Conservation (phyloP, 2,888 invertebrate genomes). For the Drosophila mayaguana region DNA sequence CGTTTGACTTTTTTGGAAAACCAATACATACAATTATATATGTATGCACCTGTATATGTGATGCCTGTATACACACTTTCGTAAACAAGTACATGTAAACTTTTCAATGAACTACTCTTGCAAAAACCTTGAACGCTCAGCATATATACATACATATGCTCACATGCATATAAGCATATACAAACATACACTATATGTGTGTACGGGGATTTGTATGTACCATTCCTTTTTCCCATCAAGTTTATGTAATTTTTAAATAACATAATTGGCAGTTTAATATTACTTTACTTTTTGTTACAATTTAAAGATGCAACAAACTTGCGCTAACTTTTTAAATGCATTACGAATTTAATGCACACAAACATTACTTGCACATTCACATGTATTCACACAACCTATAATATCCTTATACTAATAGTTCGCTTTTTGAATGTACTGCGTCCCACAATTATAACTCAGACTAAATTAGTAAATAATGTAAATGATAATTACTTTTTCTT, state of each 20-base stretch:
- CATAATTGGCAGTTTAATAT: not conserved
- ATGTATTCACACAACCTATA: not conserved
- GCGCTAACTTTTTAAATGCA: not conserved
- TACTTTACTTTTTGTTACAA: not conserved
- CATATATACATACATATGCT: slow-evolving; percentile 2
- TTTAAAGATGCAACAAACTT: not conserved
- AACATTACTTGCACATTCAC: not conserved
- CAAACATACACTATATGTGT: not conserved
- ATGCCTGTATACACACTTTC: not conserved
- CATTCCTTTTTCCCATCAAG: slow-evolving; percentile 6
- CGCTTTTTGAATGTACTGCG: not conserved
- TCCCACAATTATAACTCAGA: no score
- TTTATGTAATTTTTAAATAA: slow-evolving; percentile 37
- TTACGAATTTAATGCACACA: slow-evolving; percentile 5
- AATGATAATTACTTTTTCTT: slow-evolving; percentile 24
- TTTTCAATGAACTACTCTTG: slow-evolving; percentile 39
- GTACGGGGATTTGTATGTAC: slow-evolving; percentile 14
- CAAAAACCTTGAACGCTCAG: slow-evolving; percentile 58
- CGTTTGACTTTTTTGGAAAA: not conserved
- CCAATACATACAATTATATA: not conserved
- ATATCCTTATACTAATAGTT: not conserved
- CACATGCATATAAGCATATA: slow-evolving; percentile 10
- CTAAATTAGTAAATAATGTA: not conserved
- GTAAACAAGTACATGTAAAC: slow-evolving; percentile 15
- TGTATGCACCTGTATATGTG: not conserved